Evolutionary conservation across 2,797 vertebrate genomes (phyloP).

Genomic region (Triplophysa bombifrons): DNA sequence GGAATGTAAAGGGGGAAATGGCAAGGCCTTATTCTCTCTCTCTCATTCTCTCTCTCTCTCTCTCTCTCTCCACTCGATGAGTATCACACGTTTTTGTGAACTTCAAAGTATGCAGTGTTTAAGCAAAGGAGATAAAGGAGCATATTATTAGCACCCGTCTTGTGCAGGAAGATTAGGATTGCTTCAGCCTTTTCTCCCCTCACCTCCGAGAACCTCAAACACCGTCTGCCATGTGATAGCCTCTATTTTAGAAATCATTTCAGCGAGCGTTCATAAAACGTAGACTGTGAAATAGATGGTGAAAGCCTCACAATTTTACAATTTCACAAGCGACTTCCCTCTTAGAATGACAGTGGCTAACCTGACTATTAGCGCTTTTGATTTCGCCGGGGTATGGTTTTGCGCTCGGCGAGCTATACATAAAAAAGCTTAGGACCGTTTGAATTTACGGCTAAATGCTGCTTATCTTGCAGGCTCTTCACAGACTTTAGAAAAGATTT

Average conservation of each 20-base stretch:
- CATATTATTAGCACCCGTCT: constrained; percentile 66
- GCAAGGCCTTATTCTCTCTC: constrained; percentile 6
- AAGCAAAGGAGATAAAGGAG: constrained; percentile 70
- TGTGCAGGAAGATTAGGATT: constrained; percentile 69
- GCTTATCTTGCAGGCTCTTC: constrained; percentile 79
- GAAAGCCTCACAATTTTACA: constrained; percentile 75
- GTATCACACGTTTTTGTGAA: constrained; percentile 71
- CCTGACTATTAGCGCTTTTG: constrained; percentile 80
- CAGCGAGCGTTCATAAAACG: constrained; percentile 67
- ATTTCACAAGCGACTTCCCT: constrained; percentile 81
- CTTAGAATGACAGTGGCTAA: constrained; percentile 80
- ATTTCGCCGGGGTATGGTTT: constrained; percentile 76
- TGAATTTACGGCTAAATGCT: constrained; percentile 77
- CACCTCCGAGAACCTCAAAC: constrained; percentile 61
- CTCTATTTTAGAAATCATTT: constrained; percentile 73
- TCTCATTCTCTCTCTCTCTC: constrained; percentile 4
- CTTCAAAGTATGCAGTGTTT: constrained; percentile 68
- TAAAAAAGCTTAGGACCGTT: constrained; percentile 79
- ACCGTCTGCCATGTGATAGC: constrained; percentile 72
- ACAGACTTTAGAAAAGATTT: constrained; percentile 69
- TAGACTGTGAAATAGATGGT: constrained; percentile 70
- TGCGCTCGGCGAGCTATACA: constrained; percentile 78
- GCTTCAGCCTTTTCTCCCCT: constrained; percentile 59
- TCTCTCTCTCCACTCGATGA: constrained; percentile 48
- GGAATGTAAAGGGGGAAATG: constrained; percentile 62